phyloP scores from a whole-genome alignment of 2,113 vertebrate species.

The Lethenteron reissneri region DNA sequence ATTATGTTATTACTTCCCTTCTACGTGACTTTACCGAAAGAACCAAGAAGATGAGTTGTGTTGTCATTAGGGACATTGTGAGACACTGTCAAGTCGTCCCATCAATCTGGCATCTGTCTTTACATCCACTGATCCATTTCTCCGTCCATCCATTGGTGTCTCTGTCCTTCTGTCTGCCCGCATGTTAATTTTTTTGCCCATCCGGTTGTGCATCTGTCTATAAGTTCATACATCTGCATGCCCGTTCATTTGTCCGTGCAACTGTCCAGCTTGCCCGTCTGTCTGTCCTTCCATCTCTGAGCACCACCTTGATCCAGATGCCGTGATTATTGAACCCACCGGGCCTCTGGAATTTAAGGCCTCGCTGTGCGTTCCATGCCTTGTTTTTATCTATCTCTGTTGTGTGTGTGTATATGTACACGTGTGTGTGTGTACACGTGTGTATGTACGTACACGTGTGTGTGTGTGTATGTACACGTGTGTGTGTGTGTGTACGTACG shows the following conservation, averaged over 20 bases:
- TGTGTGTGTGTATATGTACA: background rate
- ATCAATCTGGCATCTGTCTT: background rate
- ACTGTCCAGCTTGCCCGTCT: background rate
- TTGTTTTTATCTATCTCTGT: background rate
- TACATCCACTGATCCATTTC: background rate
- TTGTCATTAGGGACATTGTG: too few relatives aligned
- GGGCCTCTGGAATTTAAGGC: background rate
- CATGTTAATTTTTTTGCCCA: too few relatives aligned
- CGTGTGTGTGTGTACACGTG: background rate
- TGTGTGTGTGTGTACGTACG: background rate
- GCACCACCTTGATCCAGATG: background rate
- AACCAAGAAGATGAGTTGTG: too few relatives aligned
- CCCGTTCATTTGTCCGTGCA: background rate
- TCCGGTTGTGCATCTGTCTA: background rate
- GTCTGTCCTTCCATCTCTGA: background rate
- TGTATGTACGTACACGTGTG: background rate
- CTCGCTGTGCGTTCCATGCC: constrained; percentile 1
- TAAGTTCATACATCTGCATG: background rate
- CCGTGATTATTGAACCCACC: background rate
- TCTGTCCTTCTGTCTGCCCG: background rate
- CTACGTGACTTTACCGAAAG: too few relatives aligned
- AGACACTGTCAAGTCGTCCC: too few relatives aligned
- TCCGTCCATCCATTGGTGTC: background rate
- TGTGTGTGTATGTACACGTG: background rate
- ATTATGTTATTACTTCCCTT: too few relatives aligned